phyloP scores from a whole-genome alignment of 2,113 vertebrate genomes.

The Macquaria australasica region DNA sequence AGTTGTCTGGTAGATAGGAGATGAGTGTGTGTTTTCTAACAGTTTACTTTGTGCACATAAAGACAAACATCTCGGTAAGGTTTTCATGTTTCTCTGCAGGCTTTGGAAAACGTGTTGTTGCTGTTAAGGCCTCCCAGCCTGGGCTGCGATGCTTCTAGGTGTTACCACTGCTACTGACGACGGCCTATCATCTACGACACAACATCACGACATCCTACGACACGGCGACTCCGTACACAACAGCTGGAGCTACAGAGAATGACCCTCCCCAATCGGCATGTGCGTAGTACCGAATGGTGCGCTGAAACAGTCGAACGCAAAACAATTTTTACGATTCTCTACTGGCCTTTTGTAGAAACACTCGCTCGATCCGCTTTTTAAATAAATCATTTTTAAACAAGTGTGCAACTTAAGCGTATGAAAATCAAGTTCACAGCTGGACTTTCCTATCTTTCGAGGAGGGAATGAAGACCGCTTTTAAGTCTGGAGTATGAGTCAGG shows the following conservation, averaged over 20 bases:
- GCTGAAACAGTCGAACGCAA: background rate
- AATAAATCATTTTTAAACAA: slow-evolving; percentile 26
- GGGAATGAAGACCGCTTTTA: background rate
- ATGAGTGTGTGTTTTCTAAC: background rate
- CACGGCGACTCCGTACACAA: background rate
- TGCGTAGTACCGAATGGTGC: background rate
- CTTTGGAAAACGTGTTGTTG: slow-evolving; percentile 2
- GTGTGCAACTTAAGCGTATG: slow-evolving; percentile 30
- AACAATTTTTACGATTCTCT: slow-evolving; percentile 1
- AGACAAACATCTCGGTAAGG: background rate
- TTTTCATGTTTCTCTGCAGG: background rate
- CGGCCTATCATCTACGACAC: slow-evolving; percentile 37
- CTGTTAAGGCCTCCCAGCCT: background rate
- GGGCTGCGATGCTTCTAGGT: background rate
- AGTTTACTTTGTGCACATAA: background rate
- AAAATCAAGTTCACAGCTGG: slow-evolving; percentile 21
- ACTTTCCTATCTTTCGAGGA: background rate
- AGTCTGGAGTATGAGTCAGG: slow-evolving; percentile 1
- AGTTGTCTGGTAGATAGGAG: background rate
- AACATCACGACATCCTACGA: slow-evolving; percentile 23
- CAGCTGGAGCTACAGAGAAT: slow-evolving; percentile 26
- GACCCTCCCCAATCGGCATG: background rate
- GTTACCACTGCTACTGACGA: slow-evolving; percentile 1
- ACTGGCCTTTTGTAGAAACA: slow-evolving; percentile 52
- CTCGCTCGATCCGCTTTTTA: background rate